These are phyloP conservation scores for Drosophila percnosoma DNA, from an alignment of 2,888 invertebrate genomes.

Conservation along the genomic window DNA sequence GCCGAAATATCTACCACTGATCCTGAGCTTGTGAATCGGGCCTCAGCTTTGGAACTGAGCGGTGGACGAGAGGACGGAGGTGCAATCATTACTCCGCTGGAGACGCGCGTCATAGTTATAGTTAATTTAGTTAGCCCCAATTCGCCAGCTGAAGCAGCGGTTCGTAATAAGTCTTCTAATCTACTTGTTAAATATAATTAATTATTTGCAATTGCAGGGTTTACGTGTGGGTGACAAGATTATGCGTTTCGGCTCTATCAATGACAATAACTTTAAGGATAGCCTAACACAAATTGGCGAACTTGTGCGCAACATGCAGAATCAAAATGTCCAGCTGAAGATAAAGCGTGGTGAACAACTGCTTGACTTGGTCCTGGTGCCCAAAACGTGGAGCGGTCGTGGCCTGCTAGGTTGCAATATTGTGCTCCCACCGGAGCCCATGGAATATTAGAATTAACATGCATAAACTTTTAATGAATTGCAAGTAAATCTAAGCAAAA, in stretches of 20 bases:
- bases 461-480: conserved; percentile 3
- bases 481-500: conserved; percentile 19
- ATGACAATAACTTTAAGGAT: conserved; percentile 89
- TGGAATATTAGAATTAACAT: conserved; percentile 45
- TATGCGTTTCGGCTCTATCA: conserved; percentile 91
- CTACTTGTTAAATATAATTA: background rate
- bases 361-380: conserved; percentile 88
- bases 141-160: conserved; percentile 94
- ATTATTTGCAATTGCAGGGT: conserved; percentile 86
- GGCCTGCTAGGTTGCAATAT: conserved; percentile 92
- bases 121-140: conserved; percentile 90
- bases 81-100: conserved; percentile 14
- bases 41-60: conserved; percentile 64
- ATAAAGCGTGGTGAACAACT: conserved; percentile 86
- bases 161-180: conserved; percentile 84
- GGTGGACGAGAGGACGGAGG: conserved; percentile 43
- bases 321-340: conserved; percentile 86
- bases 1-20: conserved; percentile 82
- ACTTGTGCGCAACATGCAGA: conserved; percentile 88
- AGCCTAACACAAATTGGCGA: conserved; percentile 89
- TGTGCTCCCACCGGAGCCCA: conserved; percentile 79
- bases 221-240: conserved; percentile 89
- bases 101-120: conserved; percentile 87
- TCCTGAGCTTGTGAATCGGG: conserved; percentile 64
- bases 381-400: conserved; percentile 91